A percentile compares a stretch with the other conserved stretches of the same genome.
These are phyloP conservation scores for Triplophysa rosa DNA, from an alignment of 2,113 vertebrate species.

Conservation along the genomic window DNA sequence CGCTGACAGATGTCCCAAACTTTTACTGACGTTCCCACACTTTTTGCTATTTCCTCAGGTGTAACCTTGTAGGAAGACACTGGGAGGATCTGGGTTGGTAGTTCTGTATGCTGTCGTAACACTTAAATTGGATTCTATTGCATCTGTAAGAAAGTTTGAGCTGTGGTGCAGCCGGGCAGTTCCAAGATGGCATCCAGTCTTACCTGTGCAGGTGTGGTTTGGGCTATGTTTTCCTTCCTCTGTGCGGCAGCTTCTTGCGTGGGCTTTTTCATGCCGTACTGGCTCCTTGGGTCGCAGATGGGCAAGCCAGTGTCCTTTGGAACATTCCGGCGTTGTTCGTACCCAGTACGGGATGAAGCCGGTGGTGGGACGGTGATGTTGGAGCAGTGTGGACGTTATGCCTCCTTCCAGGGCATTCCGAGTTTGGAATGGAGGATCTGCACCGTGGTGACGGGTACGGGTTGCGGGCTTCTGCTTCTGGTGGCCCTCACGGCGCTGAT, in stretches of 20 bases:
- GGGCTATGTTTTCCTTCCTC: constrained; percentile 91
- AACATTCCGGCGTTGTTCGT: constrained; percentile 96
- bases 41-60: constrained; percentile 26
- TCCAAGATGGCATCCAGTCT: constrained; percentile 89
- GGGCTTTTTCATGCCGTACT: constrained; percentile 99
- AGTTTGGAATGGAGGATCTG: constrained; percentile 95
- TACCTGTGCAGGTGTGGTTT: constrained; percentile 84
- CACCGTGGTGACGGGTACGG: constrained; percentile 90
- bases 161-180: neutral
- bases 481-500: constrained; percentile 93
- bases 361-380: constrained; percentile 90
- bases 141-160: constrained; percentile 17
- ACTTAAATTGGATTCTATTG: neutral
- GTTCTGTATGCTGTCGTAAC: neutral
- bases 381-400: constrained; percentile 96
- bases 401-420: constrained; percentile 94
- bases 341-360: constrained; percentile 88
- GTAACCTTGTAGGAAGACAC: constrained; percentile 12
- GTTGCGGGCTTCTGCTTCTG: constrained; percentile 92
- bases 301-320: constrained; percentile 94
- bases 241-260: constrained; percentile 87
- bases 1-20: neutral
- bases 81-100: constrained; percentile 14
- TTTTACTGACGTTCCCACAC: constrained; percentile 17
- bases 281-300: constrained; percentile 95